A percentile compares a stretch with the other conserved stretches of the same genome.
Evolutionary conservation across 2,113 vertebrate species (phyloP).

Genomic region (Marmota monax): DNA sequence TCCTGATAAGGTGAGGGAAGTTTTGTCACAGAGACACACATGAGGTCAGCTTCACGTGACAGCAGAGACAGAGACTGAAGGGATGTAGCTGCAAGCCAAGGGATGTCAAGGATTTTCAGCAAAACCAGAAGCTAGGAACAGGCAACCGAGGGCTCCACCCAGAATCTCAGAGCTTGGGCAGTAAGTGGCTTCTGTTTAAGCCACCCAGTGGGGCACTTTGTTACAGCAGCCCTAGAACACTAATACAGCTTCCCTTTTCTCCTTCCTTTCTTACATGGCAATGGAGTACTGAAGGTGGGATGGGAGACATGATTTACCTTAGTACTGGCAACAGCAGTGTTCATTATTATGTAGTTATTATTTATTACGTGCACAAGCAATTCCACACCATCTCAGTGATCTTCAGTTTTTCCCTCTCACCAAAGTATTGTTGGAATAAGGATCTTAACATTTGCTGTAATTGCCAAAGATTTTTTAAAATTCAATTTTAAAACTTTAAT

Average conservation of each 20-base stretch:
- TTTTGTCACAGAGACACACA: neutral
- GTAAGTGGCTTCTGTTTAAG: neutral
- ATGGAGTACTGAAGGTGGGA: neutral
- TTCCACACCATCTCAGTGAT: neutral
- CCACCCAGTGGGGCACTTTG: neutral
- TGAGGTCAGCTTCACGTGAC: neutral
- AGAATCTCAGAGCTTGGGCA: neutral
- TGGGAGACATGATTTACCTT: fast-evolving
- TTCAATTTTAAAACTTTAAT: no score
- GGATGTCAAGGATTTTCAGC: no score
- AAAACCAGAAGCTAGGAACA: fast-evolving
- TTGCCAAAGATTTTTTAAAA: neutral
- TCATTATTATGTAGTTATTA: neutral
- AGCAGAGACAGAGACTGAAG: neutral
- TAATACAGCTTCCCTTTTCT: neutral
- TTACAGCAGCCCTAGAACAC: neutral
- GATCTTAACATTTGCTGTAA: neutral
- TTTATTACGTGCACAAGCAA: neutral
- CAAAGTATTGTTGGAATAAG: neutral
- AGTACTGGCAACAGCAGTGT: neutral
- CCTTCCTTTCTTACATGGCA: neutral
- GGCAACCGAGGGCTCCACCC: no score
- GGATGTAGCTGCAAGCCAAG: neutral
- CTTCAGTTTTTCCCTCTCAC: neutral
- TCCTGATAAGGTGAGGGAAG: neutral